Evolutionary conservation across 1,140 invertebrate species (phyloP).

Genomic region (Sminthurinus signatus): DNA sequence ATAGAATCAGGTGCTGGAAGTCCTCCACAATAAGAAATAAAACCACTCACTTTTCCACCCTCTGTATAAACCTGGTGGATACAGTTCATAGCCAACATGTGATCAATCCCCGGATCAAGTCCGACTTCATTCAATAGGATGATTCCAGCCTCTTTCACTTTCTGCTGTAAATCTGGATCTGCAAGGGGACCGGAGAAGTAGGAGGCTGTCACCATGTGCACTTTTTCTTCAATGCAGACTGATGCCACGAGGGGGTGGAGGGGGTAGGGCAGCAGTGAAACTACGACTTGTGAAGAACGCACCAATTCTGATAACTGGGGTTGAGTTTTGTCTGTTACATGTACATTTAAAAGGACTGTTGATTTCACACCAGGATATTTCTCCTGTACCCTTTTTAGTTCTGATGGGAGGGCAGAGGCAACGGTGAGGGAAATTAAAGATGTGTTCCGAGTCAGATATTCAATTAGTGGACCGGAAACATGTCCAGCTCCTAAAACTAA

Average conservation of each 20-base stretch:
- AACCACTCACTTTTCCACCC: conserved; percentile 52
- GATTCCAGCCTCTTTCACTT: conserved; percentile 54
- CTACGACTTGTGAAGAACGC: conserved; percentile 52
- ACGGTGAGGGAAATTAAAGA: conserved; percentile 70
- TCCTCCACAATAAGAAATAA: conserved; percentile 60
- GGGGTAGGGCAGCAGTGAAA: conserved; percentile 56
- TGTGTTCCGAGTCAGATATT: conserved; percentile 80
- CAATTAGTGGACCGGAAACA: conserved; percentile 84
- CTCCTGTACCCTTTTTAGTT: conserved; percentile 71
- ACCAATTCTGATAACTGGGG: conserved; percentile 53
- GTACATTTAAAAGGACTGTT: conserved; percentile 70
- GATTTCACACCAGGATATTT: conserved; percentile 65
- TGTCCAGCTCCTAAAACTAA: conserved; percentile 91
- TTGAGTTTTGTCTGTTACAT: conserved; percentile 57
- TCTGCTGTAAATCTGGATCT: conserved; percentile 50
- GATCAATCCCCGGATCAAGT: conserved; percentile 63
- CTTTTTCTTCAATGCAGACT: conserved; percentile 54
- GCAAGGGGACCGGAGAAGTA: conserved; percentile 55
- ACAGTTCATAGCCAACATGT: conserved; percentile 61
- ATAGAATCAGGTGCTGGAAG: conserved; percentile 56
- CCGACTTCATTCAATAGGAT: conserved; percentile 62
- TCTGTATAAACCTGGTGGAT: conserved; percentile 55
- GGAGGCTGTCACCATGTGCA: conserved; percentile 61
- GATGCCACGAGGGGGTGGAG: conserved; percentile 54
- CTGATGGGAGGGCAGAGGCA: conserved; percentile 77